Evolutionary conservation across 2,797 vertebrate species (phyloP).

Genomic region (Coendou prehensilis): DNA sequence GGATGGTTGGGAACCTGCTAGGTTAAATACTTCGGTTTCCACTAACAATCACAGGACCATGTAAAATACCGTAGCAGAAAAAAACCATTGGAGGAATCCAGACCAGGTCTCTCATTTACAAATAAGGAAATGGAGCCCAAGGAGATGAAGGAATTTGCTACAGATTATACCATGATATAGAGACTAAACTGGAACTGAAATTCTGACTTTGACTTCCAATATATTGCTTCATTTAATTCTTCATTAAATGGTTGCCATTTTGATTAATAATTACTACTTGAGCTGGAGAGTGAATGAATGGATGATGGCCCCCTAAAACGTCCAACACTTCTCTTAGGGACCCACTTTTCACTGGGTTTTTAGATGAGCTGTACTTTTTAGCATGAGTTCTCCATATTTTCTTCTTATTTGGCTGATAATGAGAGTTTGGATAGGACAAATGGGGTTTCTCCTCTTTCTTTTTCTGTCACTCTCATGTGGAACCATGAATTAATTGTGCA

Average conservation of each 20-base stretch:
- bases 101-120: neutral
- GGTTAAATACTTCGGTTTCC: neutral
- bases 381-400: neutral
- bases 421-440: neutral
- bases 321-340: neutral
- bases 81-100: neutral
- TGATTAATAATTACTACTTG: neutral
- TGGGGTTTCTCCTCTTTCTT: neutral
- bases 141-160: neutral
- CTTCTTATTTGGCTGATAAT: neutral
- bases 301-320: neutral
- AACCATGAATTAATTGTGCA: neutral
- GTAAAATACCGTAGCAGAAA: slow-evolving; percentile 32
- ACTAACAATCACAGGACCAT: neutral
- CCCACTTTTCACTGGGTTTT: neutral
- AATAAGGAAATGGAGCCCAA: neutral
- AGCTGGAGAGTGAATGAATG: neutral
- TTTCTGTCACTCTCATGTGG: neutral
- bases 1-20: neutral
- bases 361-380: neutral
- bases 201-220: neutral
- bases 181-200: neutral
- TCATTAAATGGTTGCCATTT: slow-evolving; percentile 7
- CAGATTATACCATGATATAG: neutral
- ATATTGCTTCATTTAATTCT: slow-evolving; percentile 27